Evolutionary conservation across 2,888 invertebrate species (phyloP).

Genomic region (Leptinotarsa peninsularis): DNA sequence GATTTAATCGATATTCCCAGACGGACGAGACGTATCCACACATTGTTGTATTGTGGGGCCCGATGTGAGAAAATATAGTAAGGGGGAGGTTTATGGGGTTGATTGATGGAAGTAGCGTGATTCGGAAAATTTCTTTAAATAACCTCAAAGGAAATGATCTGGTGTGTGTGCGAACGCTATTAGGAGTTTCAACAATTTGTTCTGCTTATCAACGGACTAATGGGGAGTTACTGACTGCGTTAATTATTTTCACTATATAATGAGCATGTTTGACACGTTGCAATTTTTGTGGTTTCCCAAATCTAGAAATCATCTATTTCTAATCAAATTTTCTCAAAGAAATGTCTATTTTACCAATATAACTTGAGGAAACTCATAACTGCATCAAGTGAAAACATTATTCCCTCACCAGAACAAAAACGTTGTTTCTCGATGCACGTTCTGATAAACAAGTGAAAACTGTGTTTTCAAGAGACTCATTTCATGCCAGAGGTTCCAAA

Average conservation of each 20-base stretch:
- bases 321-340: too few relatives aligned
- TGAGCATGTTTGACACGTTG: neutral
- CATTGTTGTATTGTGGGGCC: constrained; percentile 12
- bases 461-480: too few relatives aligned
- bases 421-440: too few relatives aligned
- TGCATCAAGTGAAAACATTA: too few relatives aligned
- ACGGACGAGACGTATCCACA: constrained; percentile 22
- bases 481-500: too few relatives aligned
- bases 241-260: neutral
- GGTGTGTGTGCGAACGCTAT: neutral
- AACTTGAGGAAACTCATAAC: too few relatives aligned
- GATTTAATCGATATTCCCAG: constrained; percentile 37
- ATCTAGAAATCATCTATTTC: too few relatives aligned
- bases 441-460: too few relatives aligned
- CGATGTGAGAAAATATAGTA: constrained; percentile 34
- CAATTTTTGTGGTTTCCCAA: too few relatives aligned
- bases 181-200: neutral
- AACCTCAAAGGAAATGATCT: constrained; percentile 12
- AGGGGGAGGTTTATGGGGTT: constrained; percentile 19
- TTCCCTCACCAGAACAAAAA: too few relatives aligned
- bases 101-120: neutral
- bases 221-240: neutral
- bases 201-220: neutral
- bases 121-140: neutral
- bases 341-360: too few relatives aligned